Percentiles rank a stretch among this genome's conserved stretches.
phyloP scores from a whole-genome alignment of 1,140 invertebrate species.

The Laodelphax striatellus region DNA sequence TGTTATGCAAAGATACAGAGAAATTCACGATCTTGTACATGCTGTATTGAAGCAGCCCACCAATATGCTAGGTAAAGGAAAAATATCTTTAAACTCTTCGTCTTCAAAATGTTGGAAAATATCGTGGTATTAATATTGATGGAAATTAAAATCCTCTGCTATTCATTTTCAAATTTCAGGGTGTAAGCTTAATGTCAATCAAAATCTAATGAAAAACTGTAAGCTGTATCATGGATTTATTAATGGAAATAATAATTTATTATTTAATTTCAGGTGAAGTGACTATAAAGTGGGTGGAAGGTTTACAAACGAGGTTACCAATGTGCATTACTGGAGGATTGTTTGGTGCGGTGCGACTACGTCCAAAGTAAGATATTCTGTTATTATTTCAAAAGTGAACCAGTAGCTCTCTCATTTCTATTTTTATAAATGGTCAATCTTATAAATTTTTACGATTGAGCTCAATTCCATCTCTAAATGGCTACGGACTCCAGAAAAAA shows the following conservation, averaged over 20 bases:
- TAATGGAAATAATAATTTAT: too few species aligned
- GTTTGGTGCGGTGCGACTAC: slow-evolving; percentile 71
- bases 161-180: neutral
- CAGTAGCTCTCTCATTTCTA: too few species aligned
- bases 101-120: too few species aligned
- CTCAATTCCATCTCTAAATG: too few species aligned
- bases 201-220: too few species aligned
- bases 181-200: too few species aligned
- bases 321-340: slow-evolving; percentile 82
- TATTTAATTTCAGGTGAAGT: slow-evolving; percentile 52
- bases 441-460: too few species aligned
- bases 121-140: neutral
- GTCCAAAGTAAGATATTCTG: slow-evolving; percentile 51
- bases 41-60: slow-evolving; percentile 85
- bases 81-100: slow-evolving; percentile 16
- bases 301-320: slow-evolving; percentile 75
- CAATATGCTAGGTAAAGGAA: slow-evolving; percentile 81
- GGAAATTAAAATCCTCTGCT: neutral
- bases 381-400: too few species aligned
- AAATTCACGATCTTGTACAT: slow-evolving; percentile 92
- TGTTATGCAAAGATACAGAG: slow-evolving; percentile 92
- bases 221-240: too few species aligned
- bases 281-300: slow-evolving; percentile 95
- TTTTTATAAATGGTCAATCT: too few species aligned
- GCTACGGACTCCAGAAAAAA: too few species aligned